Evolutionary conservation across 2,888 invertebrate species (phyloP).

Genomic region (Ophion ellenae): DNA sequence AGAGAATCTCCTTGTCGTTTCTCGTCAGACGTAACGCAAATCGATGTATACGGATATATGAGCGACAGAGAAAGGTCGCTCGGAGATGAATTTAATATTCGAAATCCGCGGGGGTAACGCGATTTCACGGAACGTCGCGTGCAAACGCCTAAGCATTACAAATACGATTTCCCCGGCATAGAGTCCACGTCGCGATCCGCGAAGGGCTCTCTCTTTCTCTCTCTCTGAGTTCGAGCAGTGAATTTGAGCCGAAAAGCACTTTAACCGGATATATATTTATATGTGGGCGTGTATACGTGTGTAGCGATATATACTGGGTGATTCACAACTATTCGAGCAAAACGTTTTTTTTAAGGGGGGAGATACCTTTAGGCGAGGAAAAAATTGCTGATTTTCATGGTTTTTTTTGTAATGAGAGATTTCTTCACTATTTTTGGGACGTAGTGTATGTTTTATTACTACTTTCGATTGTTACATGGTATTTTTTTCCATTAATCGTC

Average conservation of each 20-base stretch:
- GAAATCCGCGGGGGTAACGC: constrained; percentile 76
- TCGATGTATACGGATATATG: constrained; percentile 50
- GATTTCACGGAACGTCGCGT: constrained; percentile 80
- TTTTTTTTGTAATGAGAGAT: no score
- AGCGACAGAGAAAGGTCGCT: constrained; percentile 65
- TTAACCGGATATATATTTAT: constrained; percentile 64
- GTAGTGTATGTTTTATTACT: no score
- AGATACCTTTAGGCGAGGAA: no score
- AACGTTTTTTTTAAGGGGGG: neutral
- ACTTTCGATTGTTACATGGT: no score
- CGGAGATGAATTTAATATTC: constrained; percentile 81
- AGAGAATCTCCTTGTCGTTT: constrained; percentile 39
- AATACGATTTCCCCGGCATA: constrained; percentile 76
- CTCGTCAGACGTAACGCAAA: constrained; percentile 48
- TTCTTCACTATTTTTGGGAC: no score
- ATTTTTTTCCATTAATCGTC: no score
- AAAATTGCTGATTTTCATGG: no score
- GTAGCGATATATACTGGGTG: constrained; percentile 22
- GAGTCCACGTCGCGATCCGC: constrained; percentile 51
- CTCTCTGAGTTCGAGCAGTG: constrained; percentile 20
- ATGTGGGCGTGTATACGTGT: neutral
- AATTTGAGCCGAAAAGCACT: constrained; percentile 67
- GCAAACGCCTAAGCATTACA: constrained; percentile 76
- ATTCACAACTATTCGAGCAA: neutral
- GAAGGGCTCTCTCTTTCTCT: neutral